These are phyloP conservation scores for Tupaia tana DNA, from an alignment of 2,113 vertebrate species.

Conservation along the genomic window DNA sequence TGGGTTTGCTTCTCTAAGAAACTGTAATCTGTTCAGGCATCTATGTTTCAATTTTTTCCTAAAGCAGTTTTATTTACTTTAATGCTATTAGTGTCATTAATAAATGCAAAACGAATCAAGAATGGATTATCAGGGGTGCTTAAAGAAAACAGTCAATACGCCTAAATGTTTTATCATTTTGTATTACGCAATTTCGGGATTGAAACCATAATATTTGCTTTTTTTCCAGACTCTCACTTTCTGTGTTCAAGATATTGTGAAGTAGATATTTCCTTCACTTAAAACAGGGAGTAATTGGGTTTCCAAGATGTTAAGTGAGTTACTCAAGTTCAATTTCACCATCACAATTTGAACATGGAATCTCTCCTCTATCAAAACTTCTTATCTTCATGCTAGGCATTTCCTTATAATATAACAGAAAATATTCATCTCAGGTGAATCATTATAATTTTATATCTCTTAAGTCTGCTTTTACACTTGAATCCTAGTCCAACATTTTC, in stretches of 20 bases:
- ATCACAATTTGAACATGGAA: not conserved
- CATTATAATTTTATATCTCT: not conserved
- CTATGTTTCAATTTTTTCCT: not conserved
- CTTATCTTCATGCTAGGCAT: not conserved
- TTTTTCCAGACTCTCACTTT: not conserved
- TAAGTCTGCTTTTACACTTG: not conserved
- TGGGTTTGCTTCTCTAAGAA: not conserved
- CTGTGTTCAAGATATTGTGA: not conserved
- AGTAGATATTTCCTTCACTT: not conserved
- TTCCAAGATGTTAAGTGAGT: not conserved
- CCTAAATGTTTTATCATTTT: slow-evolving; percentile 29
- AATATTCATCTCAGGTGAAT: not conserved
- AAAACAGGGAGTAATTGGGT: not conserved
- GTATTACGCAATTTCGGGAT: not conserved
- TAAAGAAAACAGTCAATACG: slow-evolving; percentile 18
- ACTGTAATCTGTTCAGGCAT: not conserved
- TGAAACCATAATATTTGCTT: not conserved
- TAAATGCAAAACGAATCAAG: not conserved
- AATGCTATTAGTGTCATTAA: not conserved
- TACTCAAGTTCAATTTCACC: not conserved
- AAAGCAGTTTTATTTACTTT: not conserved
- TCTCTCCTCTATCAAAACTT: not conserved
- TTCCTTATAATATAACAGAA: too few species aligned
- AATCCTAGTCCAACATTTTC: not conserved
- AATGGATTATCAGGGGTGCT: not conserved